Base-by-base conservation (phyloP, 2,888 invertebrate genomes). In the Lucinisca nassula region DNA sequence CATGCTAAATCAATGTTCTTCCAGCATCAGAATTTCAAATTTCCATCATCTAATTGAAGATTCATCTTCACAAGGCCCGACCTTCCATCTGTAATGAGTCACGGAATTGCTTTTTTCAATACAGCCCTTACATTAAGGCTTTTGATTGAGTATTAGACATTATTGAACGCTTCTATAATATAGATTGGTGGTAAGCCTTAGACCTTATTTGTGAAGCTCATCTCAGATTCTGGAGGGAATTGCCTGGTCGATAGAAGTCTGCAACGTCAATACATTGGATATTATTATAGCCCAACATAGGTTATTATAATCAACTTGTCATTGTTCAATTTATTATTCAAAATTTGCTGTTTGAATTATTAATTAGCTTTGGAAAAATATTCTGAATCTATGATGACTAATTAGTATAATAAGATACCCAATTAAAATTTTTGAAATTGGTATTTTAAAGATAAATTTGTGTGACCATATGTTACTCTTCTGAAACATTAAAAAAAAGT, bases 301-400 rank as follows among this genome's bases (percentile, higher is more conserved):
- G 87, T 90, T 90, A 90, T 87, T 77, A 90, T 90, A 90, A 90
- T 88, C 73, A 87, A 49, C 76, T 70, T 75, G 78, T 87, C 85
- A 85, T 85, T 87, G 87, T 88, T 88, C 40, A 88, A 90, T 90
- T 90, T 90, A 90, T 90, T 90, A 90, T 90, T 90, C 90, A 85
- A 90, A 90, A 90, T 90, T 90, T 78, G 45, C 74, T 87, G 77
- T 90, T 87, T 88, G 90, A 90, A 90, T 90, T 85, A 90, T 87
- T 90, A 90, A 90, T 90, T 90, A 90, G 87, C 82, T 83, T 73
- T 37, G 73, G 70, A 79, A 61, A 73, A 74, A 61, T 75, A 78
- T 51, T 14, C 79, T 78, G 85, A 81, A 86, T 88, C 49, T 70
- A 85, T 85, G 75, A 79, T 67, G 74, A 40, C 61, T 76, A 79